A percentile compares a stretch with the other conserved stretches of the same genome.
phyloP scores from a whole-genome alignment of 2,113 vertebrate species.

The Pedetes capensis region DNA sequence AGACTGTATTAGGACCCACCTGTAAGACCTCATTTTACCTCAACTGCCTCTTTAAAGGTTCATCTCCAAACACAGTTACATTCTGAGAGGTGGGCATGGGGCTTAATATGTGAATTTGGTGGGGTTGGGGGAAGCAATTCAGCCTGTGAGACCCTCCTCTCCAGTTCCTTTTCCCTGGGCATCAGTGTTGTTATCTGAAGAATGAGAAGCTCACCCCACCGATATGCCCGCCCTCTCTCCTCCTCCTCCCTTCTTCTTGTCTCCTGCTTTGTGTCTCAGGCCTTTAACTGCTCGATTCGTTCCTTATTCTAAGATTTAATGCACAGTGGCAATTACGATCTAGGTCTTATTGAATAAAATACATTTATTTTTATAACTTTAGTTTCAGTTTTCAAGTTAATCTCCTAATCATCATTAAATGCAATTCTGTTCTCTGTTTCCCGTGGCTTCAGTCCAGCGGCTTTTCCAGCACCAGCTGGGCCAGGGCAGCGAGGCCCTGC shows the following conservation, averaged over 20 bases:
- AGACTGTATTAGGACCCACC: background rate
- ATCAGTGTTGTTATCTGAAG: background rate
- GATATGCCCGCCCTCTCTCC: too few species aligned
- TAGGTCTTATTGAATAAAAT: slow-evolving; percentile 61
- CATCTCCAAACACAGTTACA: background rate
- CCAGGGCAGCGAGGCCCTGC: background rate
- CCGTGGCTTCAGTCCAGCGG: slow-evolving; percentile 44
- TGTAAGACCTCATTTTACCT: background rate
- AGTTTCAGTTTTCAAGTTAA: slow-evolving; percentile 57
- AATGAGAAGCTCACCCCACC: too few species aligned
- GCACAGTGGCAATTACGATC: background rate
- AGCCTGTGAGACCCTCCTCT: background rate
- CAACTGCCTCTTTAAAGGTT: background rate
- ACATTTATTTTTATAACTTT: slow-evolving; percentile 57
- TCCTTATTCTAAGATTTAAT: slow-evolving; percentile 20
- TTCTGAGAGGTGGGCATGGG: background rate
- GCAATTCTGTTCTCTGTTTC: slow-evolving; percentile 38
- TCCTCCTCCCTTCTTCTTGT: accelerated
- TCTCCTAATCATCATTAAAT: slow-evolving; percentile 42
- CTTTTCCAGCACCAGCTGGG: background rate
- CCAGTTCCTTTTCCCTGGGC: background rate
- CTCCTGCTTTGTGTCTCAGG: background rate
- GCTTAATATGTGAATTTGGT: background rate
- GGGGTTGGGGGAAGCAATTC: background rate
- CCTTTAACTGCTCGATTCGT: background rate